A percentile compares a stretch with the other conserved stretches of the same genome.
Conservation (phyloP, 1,140 invertebrate species). For the Coptotermes formosanus region DNA sequence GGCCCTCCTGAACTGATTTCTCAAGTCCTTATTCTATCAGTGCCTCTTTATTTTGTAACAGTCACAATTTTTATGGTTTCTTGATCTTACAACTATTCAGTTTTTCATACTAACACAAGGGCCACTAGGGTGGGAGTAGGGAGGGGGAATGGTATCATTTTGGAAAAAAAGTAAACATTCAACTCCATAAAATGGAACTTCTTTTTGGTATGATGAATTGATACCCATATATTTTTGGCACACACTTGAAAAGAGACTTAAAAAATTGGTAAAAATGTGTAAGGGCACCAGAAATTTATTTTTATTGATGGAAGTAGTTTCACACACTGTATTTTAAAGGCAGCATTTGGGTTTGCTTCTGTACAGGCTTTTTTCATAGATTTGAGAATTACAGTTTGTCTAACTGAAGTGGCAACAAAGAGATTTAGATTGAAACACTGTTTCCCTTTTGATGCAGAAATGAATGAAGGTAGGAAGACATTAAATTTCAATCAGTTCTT, state of each 20-base stretch:
- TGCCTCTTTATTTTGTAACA: background rate
- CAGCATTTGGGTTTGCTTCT: background rate
- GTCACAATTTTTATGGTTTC: background rate
- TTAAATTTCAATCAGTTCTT: background rate
- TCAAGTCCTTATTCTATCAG: background rate
- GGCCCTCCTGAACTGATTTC: conserved; percentile 18
- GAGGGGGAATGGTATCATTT: background rate
- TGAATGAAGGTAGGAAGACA: background rate
- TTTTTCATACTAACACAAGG: background rate
- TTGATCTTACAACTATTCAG: no score
- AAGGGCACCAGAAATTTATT: background rate
- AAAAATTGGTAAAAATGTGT: background rate
- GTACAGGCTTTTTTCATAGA: background rate
- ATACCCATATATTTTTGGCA: background rate
- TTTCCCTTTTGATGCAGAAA: background rate
- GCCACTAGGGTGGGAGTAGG: background rate
- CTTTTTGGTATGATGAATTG: background rate
- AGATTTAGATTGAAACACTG: background rate
- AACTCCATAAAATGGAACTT: background rate
- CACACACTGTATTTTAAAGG: background rate
- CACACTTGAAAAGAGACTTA: background rate
- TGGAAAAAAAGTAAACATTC: background rate
- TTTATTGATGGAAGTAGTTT: background rate
- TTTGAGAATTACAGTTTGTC: background rate
- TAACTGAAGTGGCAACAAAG: no score